phyloP scores from a whole-genome alignment of 2,888 invertebrate species.

The Xylota sylvarum region DNA sequence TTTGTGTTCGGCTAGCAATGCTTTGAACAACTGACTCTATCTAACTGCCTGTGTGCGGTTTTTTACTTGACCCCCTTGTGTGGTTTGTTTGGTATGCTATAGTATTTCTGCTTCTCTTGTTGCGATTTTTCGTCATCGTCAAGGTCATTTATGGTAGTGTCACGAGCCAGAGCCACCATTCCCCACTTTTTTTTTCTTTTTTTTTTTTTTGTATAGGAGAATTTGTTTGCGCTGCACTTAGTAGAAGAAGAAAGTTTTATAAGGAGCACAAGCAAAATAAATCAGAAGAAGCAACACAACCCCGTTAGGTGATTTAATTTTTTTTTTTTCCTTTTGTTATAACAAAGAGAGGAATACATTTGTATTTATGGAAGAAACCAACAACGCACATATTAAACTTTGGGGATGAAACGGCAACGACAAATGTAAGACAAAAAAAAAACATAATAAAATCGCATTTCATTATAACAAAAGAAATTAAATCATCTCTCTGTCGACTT shows the following conservation, averaged over 20 bases:
- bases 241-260: slow-evolving; percentile 41
- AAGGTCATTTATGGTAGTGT: slow-evolving; percentile 75
- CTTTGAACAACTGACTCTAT: slow-evolving; percentile 17
- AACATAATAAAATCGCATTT: slow-evolving; percentile 36
- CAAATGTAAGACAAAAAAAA: slow-evolving; percentile 14
- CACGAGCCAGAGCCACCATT: slow-evolving; percentile 60
- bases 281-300: slow-evolving; percentile 55
- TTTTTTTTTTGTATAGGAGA: slow-evolving; percentile 7
- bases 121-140: slow-evolving; percentile 69
- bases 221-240: slow-evolving; percentile 34
- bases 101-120: slow-evolving; percentile 43
- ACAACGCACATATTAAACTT: slow-evolving; percentile 38
- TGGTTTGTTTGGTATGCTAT: slow-evolving; percentile 34
- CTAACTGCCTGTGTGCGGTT: slow-evolving; percentile 33
- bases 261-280: slow-evolving; percentile 15
- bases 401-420: slow-evolving; percentile 6
- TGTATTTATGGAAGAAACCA: slow-evolving; percentile 40
- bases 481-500: slow-evolving; percentile 37
- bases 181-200: slow-evolving; percentile 6
- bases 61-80: slow-evolving; percentile 22
- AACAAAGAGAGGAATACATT: slow-evolving; percentile 55
- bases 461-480: slow-evolving; percentile 70
- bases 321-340: slow-evolving; percentile 15
- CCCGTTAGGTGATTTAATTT: slow-evolving; percentile 32
- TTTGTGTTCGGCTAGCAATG: slow-evolving; percentile 1